These are phyloP conservation scores for Metopia argyrocephala DNA, from an alignment of 2,888 invertebrate species.

Conservation along the genomic window DNA sequence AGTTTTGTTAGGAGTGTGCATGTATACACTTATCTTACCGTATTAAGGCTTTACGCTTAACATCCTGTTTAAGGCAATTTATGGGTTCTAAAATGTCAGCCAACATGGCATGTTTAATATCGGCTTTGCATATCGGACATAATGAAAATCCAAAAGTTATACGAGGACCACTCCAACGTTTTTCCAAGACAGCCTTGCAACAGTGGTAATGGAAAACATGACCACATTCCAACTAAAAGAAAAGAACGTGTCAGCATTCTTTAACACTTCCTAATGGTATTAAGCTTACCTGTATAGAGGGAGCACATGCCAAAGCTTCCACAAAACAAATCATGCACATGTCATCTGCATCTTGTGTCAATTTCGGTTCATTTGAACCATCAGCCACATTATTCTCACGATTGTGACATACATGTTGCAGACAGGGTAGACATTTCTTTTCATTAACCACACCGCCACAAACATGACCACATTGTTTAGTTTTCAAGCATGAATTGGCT, in stretches of 20 bases:
- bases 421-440: constrained; percentile 90
- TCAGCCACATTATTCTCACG: constrained; percentile 76
- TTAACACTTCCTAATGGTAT: no score
- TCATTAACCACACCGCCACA: constrained; percentile 97
- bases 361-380: constrained; percentile 77
- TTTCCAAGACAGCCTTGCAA: constrained; percentile 89
- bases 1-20: no score
- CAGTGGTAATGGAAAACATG: constrained; percentile 98
- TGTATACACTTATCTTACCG: constrained; percentile 79
- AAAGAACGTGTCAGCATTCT: background rate
- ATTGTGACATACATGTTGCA: constrained; percentile 88
- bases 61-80: constrained; percentile 90
- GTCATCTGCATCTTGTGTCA: constrained; percentile 98
- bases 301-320: constrained; percentile 96
- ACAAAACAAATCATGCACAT: constrained; percentile 99
- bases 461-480: constrained; percentile 92
- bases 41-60: constrained; percentile 95
- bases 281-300: constrained; percentile 88
- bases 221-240: constrained; percentile 88
- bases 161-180: constrained; percentile 95
- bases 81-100: constrained; percentile 89
- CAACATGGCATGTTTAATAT: constrained; percentile 90
- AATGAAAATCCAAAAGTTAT: constrained; percentile 97
- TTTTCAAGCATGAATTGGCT: constrained; percentile 87
- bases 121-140: constrained; percentile 96